These are phyloP conservation scores for Sminthurides aquaticus DNA, from an alignment of 2,888 invertebrate species.

Conservation along the genomic window DNA sequence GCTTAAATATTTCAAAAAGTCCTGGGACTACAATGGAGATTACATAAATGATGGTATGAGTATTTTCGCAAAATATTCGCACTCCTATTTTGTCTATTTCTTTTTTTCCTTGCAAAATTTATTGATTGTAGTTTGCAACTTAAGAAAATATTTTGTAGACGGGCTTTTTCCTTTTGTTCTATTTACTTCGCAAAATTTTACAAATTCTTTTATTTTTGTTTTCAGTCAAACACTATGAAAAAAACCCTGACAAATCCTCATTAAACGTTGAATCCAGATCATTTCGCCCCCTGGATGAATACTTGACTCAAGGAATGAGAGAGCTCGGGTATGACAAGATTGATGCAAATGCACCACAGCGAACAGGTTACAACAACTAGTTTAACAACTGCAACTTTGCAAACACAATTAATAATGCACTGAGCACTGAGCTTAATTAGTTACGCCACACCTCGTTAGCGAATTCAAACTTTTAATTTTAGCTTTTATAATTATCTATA, in stretches of 20 bases:
- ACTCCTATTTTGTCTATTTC: neutral
- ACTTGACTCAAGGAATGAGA: slow-evolving; percentile 29
- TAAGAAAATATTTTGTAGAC: no score
- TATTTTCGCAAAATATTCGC: no score
- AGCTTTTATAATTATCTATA: neutral
- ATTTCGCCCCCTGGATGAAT: slow-evolving; percentile 20
- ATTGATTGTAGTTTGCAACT: no score
- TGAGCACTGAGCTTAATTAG: no score
- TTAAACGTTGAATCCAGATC: slow-evolving; percentile 26
- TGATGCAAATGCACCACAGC: slow-evolving; percentile 38
- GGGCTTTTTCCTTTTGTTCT: no score
- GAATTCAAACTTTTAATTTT: neutral
- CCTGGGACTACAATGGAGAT: slow-evolving; percentile 29
- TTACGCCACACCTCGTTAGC: no score
- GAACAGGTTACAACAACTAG: slow-evolving; percentile 8
- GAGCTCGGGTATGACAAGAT: slow-evolving; percentile 33
- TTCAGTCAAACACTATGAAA: neutral
- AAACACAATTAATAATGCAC: no score
- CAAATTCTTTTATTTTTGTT: no score
- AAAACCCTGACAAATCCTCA: neutral
- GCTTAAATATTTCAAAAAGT: slow-evolving; percentile 29
- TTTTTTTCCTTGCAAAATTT: no score
- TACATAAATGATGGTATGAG: slow-evolving; percentile 23
- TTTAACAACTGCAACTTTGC: no score
- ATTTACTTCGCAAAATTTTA: no score